These are phyloP conservation scores for Platichthys flesus DNA, from an alignment of 2,113 vertebrate genomes.

Conservation along the genomic window DNA sequence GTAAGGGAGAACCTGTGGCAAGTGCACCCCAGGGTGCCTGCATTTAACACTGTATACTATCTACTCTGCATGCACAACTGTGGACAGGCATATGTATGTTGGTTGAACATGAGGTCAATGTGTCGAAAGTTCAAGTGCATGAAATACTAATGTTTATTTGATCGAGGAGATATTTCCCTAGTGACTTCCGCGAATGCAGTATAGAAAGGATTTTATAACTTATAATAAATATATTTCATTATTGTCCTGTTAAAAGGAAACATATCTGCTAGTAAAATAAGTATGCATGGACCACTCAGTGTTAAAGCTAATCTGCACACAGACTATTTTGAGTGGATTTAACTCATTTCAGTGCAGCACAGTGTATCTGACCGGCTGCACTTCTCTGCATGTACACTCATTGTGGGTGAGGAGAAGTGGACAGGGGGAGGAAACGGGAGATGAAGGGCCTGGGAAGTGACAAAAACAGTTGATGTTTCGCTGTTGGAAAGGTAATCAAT, in stretches of 20 bases:
- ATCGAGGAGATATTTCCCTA: constrained; percentile 6
- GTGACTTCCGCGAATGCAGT: neutral
- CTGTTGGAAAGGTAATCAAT: too few relatives aligned
- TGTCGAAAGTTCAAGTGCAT: neutral
- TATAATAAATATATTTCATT: neutral
- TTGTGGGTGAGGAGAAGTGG: too few relatives aligned
- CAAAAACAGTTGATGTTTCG: too few relatives aligned
- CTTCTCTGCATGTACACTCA: too few relatives aligned
- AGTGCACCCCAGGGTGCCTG: constrained; percentile 37
- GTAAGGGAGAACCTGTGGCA: constrained; percentile 53
- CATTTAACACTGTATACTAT: constrained; percentile 24
- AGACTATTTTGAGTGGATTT: too few relatives aligned
- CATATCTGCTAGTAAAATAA: too few relatives aligned
- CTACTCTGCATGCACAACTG: constrained; percentile 2
- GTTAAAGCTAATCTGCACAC: too few relatives aligned
- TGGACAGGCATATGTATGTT: constrained; percentile 16
- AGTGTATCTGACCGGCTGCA: neutral
- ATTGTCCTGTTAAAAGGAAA: neutral
- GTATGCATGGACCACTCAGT: too few relatives aligned
- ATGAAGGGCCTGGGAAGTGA: too few relatives aligned
- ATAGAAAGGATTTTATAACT: neutral
- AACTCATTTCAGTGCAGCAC: too few relatives aligned
- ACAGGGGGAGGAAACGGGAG: too few relatives aligned
- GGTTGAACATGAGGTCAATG: constrained; percentile 44
- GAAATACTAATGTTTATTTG: constrained; percentile 3